Base-by-base conservation (phyloP, 2,113 vertebrate species). In the Plecturocebus donacophilus region DNA sequence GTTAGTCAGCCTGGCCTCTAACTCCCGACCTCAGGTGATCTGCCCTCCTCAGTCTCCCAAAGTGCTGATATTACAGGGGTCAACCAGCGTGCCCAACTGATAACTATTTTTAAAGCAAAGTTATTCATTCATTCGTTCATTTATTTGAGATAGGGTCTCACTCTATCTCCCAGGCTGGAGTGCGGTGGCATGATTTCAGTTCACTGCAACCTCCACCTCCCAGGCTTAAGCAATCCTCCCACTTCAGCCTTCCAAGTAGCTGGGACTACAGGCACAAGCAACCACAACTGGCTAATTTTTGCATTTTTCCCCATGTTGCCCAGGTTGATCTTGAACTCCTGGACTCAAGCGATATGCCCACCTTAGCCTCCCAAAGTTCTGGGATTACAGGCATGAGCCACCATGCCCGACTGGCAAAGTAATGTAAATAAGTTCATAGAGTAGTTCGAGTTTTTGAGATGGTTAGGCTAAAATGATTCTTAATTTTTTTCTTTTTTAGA, bases 101-200 rank as follows among this genome's bases (percentile, higher is more conserved):
- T 95, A 5, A 84, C 13, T 64, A 14, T 75, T 71, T 92, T 96
- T 92, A 58, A 89, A 94, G 35, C 35, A 90, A 70, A 82, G 25
- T 64, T 64, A 64, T 30, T 64, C 27, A 64, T 64, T 64, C 61
- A 64, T 64, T 64, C 27, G 6, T 64, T 64, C 61, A 64, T 30
- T 64, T 13, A 64, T 42, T 75, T 40, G 71, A 75, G 38, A 73
- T 40, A 75, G 71, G 11, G 71, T 73, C 71, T 42, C 38, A 64
- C 27, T 64, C 27, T 64, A 25, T 23, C 40, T 21, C 21, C 10
- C 23, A 42, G 71, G 71, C 38, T 75, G 11, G 38, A 75, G 21
- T 42, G 23, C 6, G 13, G 5, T 75, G 71, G 23, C 71, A 25
- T 42, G 11, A 75, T 64, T 30, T 64, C 38, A 6, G 71, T 40